Percentiles rank a stretch among this genome's conserved stretches.
phyloP scores from a whole-genome alignment of 1,140 invertebrate species.

The Nasonia vitripennis region DNA sequence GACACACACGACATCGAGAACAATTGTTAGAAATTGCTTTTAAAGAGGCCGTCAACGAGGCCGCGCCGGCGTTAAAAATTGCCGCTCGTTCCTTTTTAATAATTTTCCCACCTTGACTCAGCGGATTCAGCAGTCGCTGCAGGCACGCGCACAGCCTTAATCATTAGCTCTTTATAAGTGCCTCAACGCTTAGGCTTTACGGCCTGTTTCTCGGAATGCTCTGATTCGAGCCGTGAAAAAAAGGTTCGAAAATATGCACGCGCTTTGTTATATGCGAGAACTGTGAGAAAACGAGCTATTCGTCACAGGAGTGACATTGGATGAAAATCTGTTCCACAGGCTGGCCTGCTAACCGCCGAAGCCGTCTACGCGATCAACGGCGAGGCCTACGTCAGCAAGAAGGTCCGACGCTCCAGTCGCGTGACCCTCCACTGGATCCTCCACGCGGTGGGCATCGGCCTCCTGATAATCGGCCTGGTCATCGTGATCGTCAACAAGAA shows the following conservation, averaged over 20 bases:
- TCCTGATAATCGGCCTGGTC: constrained; percentile 64
- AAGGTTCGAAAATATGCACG: neutral
- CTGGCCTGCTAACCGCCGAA: constrained; percentile 65
- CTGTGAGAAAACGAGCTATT: too few relatives aligned
- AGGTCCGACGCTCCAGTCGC: constrained; percentile 58
- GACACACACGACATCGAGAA: neutral
- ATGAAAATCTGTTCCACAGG: constrained; percentile 53
- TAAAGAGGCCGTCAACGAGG: constrained; percentile 41
- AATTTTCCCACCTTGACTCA: constrained; percentile 38
- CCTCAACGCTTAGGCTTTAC: neutral
- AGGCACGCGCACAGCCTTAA: neutral
- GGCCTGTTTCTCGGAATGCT: neutral
- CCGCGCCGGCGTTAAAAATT: constrained; percentile 23
- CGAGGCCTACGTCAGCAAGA: constrained; percentile 61
- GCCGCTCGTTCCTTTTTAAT: constrained; percentile 32
- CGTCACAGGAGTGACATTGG: too few relatives aligned
- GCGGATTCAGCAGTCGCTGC: constrained; percentile 17
- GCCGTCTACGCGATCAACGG: constrained; percentile 69
- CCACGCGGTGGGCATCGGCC: constrained; percentile 59
- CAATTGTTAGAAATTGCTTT: constrained; percentile 46
- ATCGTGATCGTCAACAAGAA: constrained; percentile 69
- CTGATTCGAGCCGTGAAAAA: neutral
- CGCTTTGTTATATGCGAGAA: too few relatives aligned
- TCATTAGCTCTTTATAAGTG: constrained; percentile 26
- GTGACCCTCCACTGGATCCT: constrained; percentile 70